These are phyloP conservation scores for Catharus ustulatus DNA, from an alignment of 2,797 vertebrate species.

Conservation along the genomic window DNA sequence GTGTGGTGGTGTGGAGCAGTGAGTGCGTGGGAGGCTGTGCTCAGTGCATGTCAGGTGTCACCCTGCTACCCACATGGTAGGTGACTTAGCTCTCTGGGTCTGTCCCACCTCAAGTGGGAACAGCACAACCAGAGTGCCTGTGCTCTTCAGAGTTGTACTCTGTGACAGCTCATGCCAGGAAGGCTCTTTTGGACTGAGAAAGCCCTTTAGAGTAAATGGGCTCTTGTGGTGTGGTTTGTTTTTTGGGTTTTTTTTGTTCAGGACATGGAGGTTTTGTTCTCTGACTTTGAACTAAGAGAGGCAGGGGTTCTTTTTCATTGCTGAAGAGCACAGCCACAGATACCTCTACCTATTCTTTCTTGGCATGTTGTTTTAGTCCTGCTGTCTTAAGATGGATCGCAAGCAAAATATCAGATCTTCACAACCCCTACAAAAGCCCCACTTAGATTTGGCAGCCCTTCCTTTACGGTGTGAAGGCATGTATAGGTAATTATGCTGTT, in stretches of 20 bases:
- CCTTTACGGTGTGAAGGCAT: accelerated
- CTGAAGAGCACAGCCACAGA: neutral
- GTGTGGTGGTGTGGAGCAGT: neutral
- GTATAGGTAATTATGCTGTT: neutral
- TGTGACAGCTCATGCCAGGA: accelerated
- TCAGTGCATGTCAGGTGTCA: accelerated
- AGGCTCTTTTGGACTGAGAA: neutral
- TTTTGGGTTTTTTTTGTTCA: neutral
- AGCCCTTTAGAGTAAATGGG: neutral
- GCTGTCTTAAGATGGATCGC: neutral
- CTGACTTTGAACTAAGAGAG: neutral
- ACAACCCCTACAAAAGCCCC: neutral
- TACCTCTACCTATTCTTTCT: neutral
- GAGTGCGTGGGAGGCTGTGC: neutral
- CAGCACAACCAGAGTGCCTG: neutral
- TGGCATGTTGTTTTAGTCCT: neutral
- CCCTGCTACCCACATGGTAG: accelerated
- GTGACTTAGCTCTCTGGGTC: neutral
- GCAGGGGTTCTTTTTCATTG: neutral
- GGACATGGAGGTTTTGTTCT: neutral
- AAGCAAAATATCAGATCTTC: neutral
- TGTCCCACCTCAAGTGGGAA: neutral
- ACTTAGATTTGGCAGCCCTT: neutral
- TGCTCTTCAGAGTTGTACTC: neutral
- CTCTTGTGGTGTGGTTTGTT: neutral